Base-by-base conservation (phyloP, 2,113 vertebrate genomes). In the Apteryx mantelli region DNA sequence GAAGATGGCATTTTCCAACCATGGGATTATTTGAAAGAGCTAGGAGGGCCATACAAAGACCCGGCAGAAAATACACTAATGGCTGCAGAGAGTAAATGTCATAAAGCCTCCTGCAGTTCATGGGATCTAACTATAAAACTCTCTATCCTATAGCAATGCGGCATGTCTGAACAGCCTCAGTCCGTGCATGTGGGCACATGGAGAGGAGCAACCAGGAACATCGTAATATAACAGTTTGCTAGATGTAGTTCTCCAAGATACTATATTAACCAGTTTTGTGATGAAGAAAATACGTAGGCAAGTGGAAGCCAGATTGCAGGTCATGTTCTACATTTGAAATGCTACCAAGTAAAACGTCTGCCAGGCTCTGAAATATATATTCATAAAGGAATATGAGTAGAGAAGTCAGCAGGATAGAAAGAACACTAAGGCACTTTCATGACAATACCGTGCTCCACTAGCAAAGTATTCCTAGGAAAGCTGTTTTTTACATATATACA, bases 171-270 rank as follows among this genome's bases (percentile, higher is more conserved):
- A 4, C 17, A 3, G 42, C 42, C 40, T 8, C 48, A 4, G 71
- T 34, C 42, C 36, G 0, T 1, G 25, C 13, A 0, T 0, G 4
- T 1, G 65, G 26, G 36, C 36, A 25, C 64, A 4, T 3, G 64
- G 38, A 22, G 34, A 32, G 64, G 20, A 55, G 3, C 11, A 1
- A 4, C 24, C 44, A 11, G 60, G 22, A n/a, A 1, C 1, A 1
- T 2, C 3, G 7, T 6, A 2, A 12, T n/a, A 18, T 1, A n/a
- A 20, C 61, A 28, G n/a, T 13, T 2, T 9, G 32, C 22, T 9
- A 53, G 36, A 19, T 38, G 50, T 9, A 1, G n/a, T 32, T 46
- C 84, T 69, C 28, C 26, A 8, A 21, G n/a, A 26, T 5, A 1
- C 38, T 15, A 0, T 3, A 17, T 44, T 6, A 56, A 30, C 40